Evolutionary conservation across 2,888 invertebrate species (phyloP).

Genomic region (Ichneumoninae sp.): DNA sequence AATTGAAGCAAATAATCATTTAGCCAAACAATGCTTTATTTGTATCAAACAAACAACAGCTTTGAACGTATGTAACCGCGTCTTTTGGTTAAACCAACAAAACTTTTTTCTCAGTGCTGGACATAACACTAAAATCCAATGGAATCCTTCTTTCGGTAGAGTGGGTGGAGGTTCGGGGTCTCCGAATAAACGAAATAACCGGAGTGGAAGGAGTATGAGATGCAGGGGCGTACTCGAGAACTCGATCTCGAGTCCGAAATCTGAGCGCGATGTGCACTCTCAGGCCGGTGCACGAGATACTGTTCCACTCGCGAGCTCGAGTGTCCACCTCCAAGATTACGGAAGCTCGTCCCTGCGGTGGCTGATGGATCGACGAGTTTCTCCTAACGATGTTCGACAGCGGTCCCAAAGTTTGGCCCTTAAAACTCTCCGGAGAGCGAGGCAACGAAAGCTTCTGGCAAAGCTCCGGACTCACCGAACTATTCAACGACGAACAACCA

Average conservation of each 20-base stretch:
- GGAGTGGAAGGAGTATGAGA: background rate
- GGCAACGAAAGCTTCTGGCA: slow-evolving; percentile 40
- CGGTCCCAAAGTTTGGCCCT: slow-evolving; percentile 66
- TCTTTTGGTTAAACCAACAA: too few species aligned
- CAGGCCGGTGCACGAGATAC: slow-evolving; percentile 21
- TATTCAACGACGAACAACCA: background rate
- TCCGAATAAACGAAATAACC: slow-evolving; percentile 32
- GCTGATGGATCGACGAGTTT: slow-evolving; percentile 49
- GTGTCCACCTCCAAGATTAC: slow-evolving; percentile 24
- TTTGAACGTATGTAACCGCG: too few species aligned
- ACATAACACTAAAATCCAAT: too few species aligned
- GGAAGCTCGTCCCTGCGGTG: slow-evolving; percentile 33
- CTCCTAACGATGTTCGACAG: slow-evolving; percentile 67
- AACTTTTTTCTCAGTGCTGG: too few species aligned
- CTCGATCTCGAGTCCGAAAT: slow-evolving; percentile 45
- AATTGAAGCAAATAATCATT: too few species aligned
- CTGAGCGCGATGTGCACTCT: slow-evolving; percentile 45
- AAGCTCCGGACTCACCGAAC: slow-evolving; percentile 38
- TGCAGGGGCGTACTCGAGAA: slow-evolving; percentile 19
- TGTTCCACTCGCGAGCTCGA: slow-evolving; percentile 30
- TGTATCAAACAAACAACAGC: too few species aligned
- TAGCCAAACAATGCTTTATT: too few species aligned
- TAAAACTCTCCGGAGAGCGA: slow-evolving; percentile 63
- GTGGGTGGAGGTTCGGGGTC: background rate
- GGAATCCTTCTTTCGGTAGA: too few species aligned